phyloP scores from a whole-genome alignment of 1,140 invertebrate species.

The Drosophila chauvacae region DNA sequence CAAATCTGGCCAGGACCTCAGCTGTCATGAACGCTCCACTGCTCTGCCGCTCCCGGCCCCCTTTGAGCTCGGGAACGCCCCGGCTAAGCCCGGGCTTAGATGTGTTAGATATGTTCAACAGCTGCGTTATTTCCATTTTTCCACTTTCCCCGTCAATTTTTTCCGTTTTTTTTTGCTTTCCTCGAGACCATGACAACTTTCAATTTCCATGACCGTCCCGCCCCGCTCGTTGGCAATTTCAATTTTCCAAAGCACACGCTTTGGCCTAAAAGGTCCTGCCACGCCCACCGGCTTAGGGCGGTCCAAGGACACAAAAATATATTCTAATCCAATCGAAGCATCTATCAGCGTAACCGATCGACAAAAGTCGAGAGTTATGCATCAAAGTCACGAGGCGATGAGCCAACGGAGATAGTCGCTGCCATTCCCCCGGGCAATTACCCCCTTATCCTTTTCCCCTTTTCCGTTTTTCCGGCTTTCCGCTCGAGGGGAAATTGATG shows the following conservation, averaged over 20 bases:
- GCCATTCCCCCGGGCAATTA: constrained; percentile 51
- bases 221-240: constrained; percentile 57
- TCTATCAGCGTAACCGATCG: constrained; percentile 78
- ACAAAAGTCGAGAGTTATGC: constrained; percentile 79
- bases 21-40: constrained; percentile 51
- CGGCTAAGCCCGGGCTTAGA: constrained; percentile 73
- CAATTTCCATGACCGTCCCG: constrained; percentile 62
- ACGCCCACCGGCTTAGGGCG: constrained; percentile 70
- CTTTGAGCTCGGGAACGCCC: constrained; percentile 30
- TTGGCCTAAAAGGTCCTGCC: constrained; percentile 34
- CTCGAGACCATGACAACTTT: constrained; percentile 70
- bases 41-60: not conserved
- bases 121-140: constrained; percentile 73
- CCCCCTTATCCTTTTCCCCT: constrained; percentile 23
- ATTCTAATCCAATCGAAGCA: constrained; percentile 80
- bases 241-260: constrained; percentile 62
- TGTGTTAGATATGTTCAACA: constrained; percentile 81
- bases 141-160: constrained; percentile 10
- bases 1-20: constrained; percentile 65
- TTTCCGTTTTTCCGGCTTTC: constrained; percentile 25
- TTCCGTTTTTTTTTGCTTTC: constrained; percentile 14
- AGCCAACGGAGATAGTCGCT: constrained; percentile 56
- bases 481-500: constrained; percentile 63
- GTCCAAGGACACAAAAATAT: constrained; percentile 23
- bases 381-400: constrained; percentile 74